Conservation (phyloP, 2,113 vertebrate genomes). For the Paradoxurus hermaphroditus region DNA sequence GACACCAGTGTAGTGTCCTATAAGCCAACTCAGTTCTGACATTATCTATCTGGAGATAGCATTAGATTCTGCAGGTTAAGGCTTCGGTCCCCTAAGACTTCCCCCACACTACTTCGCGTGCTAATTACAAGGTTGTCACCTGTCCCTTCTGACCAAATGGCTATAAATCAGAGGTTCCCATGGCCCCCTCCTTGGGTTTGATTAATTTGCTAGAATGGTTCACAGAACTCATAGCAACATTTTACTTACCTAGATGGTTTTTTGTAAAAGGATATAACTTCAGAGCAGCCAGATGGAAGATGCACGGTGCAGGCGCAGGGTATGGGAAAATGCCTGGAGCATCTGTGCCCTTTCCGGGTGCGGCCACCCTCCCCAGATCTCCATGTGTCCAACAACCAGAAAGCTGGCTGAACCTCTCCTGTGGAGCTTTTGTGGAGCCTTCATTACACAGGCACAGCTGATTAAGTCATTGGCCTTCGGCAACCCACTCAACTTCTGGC, state of each 20-base stretch:
- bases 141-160: background rate
- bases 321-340: no score
- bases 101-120: background rate
- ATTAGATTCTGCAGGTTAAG: background rate
- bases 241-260: background rate
- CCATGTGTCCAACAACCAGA: background rate
- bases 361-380: background rate
- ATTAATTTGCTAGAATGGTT: background rate
- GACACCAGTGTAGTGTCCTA: background rate
- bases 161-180: background rate
- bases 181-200: background rate
- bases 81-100: background rate
- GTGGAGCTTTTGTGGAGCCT: background rate
- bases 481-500: background rate
- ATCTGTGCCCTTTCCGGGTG: background rate
- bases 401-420: background rate
- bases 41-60: background rate
- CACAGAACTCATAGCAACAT: background rate
- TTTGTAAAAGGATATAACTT: background rate
- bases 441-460: background rate
- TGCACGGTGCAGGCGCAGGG: background rate
- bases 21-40: background rate
- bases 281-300: no score
- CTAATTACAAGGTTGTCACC: background rate
- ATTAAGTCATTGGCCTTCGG: background rate